Evolutionary conservation across 2,888 invertebrate species (phyloP), one percentile per base, ranked within the genome.

Genomic region (Caenorhabditis wallacei): DNA sequence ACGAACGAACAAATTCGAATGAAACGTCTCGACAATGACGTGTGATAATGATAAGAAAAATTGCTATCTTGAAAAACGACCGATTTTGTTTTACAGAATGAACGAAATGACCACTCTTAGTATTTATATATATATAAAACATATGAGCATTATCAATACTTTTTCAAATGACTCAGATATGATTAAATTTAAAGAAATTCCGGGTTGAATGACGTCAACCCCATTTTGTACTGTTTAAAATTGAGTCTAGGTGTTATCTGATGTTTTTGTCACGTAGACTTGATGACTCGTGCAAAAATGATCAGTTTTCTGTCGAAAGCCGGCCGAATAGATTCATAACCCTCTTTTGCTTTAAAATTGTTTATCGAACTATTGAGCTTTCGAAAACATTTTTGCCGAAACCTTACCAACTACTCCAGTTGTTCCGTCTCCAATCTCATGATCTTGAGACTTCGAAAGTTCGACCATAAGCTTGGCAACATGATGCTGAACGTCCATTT

Each of bases 401-500:
- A n/a, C n/a, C n/a, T 82, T 89, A 94, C 94, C 94, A 75, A 99
- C 98, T 88, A 99, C 99, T 13, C 98, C 98, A 10, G 99, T 99
- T 0, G 99, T 99, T 61, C 99, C 99, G 94, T 99, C 99, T 48
- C 98, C 98, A 90, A 99, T 98, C 94, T 99, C 99, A 93, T 98
- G 97, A 92, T 99, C 99, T 93, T 99, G 99, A 75, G 98, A 97
- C 93, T 98, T 97, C 30, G 97, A 97, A 80, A 99, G 93, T 92
- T 99, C 97, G 26, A 99, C 99, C 95, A 99, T 95, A 64, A 99
- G 94, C 93, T 98, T 99, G 46, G 97, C 98, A 89, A 99, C 96
- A 94, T 98, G 96, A 92, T 99, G 98, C 35, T 98, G 97, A 7
- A 99, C 97, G 92, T 99, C 98, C 98, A 99, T 99, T 93, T 96